Conservation (phyloP, 2,113 vertebrate species). For the Muntiacus muntjak region DNA sequence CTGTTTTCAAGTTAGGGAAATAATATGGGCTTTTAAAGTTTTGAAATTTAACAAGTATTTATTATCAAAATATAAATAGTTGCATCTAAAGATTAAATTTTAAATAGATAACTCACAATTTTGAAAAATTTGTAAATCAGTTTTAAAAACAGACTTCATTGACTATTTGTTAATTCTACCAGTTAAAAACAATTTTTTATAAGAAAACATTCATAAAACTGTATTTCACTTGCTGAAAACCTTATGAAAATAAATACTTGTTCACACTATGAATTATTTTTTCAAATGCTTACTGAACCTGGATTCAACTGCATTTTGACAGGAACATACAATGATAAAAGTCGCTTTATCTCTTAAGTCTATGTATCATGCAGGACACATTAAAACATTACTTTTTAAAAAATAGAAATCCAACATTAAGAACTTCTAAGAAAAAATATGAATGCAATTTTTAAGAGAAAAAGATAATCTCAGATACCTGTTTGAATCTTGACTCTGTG, state of each 20-base stretch:
- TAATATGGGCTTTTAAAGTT: not conserved
- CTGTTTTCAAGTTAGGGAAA: conserved; percentile 12
- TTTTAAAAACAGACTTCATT: not conserved
- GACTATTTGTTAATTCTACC: not conserved
- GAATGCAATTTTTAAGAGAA: not conserved
- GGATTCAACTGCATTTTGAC: conserved; percentile 6
- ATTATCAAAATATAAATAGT: not conserved
- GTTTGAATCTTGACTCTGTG: conserved; percentile 99
- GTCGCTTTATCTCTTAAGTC: not conserved
- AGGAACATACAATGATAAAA: not conserved
- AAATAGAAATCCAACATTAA: conserved; percentile 6
- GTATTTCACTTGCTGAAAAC: not conserved
- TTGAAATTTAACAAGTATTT: not conserved
- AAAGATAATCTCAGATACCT: conserved; percentile 79
- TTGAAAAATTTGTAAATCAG: not conserved
- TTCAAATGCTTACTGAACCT: not conserved
- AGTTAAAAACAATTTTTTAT: not conserved
- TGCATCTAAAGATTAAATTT: not conserved
- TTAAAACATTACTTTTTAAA: not conserved
- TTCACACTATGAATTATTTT: not conserved
- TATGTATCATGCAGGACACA: not conserved
- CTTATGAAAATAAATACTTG: not conserved
- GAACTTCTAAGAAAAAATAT: not conserved
- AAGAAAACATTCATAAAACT: not conserved
- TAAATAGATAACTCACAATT: not conserved